Evolutionary conservation across 2,888 invertebrate genomes (phyloP), one percentile per base, ranked within the genome.

Genomic region (Eupelmus urozonus): DNA sequence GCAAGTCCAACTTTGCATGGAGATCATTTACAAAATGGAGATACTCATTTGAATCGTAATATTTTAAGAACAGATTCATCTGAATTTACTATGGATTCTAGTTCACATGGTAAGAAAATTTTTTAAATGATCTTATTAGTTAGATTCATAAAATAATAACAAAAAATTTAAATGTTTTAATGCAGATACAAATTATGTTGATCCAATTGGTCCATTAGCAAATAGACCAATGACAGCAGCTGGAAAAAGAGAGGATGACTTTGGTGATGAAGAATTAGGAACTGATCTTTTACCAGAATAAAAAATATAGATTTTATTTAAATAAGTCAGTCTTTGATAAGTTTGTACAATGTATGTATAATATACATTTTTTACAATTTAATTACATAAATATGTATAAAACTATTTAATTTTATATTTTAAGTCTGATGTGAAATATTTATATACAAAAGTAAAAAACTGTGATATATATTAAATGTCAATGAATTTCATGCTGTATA

Each of bases 261-360:
- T 94, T 89, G 94, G 92, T 20, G 93, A 95, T 87, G 95, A 95
- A 85, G 94, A 94, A 88, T 90, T 95, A 23, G 94, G 94, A 20
- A 94, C 94, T 84, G 94, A 95, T 87, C 90, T 95, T 60, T 87
- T 95, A 82, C 95, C 95, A 1, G 94, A 94, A 86, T 95, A 91
- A 91, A 42, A 16, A 13, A 53, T 53, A 53, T 23, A 23, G 3
- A 34, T 34, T 34, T 34, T 34, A 34, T 34, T 34, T 34, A 34
- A n/a, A 34, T 9, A 34, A 34, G 9, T 34, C 34, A 34, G 34
- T 34, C 34, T 34, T 34, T 34, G 9, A 34, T 34, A 5, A 34
- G 9, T 34, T 9, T 34, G 9, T 34, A 13, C 13, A 45, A 45
- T 45, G 45, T 45, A 13, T 34, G 2, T 45, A 45, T 45, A 16